Percentiles rank a stretch among this genome's conserved stretches.
phyloP scores from a whole-genome alignment of 2,113 vertebrate species.

The Stegostoma tigrinum region DNA sequence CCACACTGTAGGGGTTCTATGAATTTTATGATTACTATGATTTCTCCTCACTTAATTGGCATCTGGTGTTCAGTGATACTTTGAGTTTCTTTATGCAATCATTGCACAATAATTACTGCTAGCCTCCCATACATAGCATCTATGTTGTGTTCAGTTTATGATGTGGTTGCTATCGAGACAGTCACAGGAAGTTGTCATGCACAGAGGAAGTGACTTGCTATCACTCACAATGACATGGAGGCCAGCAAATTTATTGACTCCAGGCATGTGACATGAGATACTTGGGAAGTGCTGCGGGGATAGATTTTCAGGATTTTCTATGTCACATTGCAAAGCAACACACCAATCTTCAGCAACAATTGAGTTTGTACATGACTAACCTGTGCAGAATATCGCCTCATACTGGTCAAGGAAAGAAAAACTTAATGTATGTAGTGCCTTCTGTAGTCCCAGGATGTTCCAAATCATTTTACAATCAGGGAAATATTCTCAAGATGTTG shows the following conservation, averaged over 20 bases:
- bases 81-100: background rate
- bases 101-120: background rate
- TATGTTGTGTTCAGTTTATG: background rate
- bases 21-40: background rate
- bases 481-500: too few relatives aligned
- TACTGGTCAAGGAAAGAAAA: background rate
- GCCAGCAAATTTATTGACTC: background rate
- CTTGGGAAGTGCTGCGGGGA: background rate
- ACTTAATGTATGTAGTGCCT: background rate
- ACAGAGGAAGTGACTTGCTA: background rate
- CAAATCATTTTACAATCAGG: too few relatives aligned
- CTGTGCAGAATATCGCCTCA: background rate
- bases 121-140: background rate
- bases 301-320: background rate
- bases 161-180: background rate
- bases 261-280: background rate
- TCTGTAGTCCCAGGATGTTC: too few relatives aligned
- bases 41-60: background rate
- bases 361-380: background rate
- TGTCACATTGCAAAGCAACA: background rate
- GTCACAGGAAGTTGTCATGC: background rate
- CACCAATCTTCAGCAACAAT: background rate
- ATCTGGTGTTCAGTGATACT: background rate
- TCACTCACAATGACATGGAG: background rate
- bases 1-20: too few relatives aligned